Base-by-base conservation (phyloP, 2,888 invertebrate species). In the Meiosimyza decipiens region DNA sequence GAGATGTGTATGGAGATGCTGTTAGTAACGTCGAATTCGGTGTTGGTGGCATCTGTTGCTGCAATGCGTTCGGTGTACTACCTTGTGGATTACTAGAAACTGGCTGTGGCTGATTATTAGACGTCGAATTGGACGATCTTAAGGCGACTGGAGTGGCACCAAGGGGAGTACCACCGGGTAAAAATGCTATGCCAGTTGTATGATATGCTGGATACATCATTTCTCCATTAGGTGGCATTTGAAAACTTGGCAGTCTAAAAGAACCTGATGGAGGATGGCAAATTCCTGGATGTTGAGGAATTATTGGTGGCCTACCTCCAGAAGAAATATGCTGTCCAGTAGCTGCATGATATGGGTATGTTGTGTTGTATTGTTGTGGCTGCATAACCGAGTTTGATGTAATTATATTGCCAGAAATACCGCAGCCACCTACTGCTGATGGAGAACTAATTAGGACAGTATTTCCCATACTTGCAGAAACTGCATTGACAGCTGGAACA, bases 171-270 rank as follows among this genome's bases (percentile, higher is more conserved):
- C 77, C 77, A 59, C 79, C 77, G 28, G 81, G 78, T 71, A 84
- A 73, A 75, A 82, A 85, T 50, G 84, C 74, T 71, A 85, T 77
- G 47, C 79, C 77, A 59, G 80, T 79, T 57, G 81, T 76, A 73
- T 82, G 83, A 77, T 84, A 85, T 63, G 80, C 76, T 49, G 91
- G 91, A 78, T 90, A 91, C 11, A 89, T 83, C 75, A 89, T 83
- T 73, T 90, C 90, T 73, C 89, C 89, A 77, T 90, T 90, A 75
- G 89, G 89, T 76, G 89, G 88, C 79, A 85, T 83, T 80, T 83
- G 87, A 83, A 85, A 88, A 79, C 82, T 87, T 67, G 84, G 87
- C 79, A 84, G 75, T 63, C 85, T 83, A 79, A 82, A 86, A 50
- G 75, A 65, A 52, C 75, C 81, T 62, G 80, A 80, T 55, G 81